phyloP scores from a whole-genome alignment of 2,888 invertebrate species.

The Drosophila maculinotata region DNA sequence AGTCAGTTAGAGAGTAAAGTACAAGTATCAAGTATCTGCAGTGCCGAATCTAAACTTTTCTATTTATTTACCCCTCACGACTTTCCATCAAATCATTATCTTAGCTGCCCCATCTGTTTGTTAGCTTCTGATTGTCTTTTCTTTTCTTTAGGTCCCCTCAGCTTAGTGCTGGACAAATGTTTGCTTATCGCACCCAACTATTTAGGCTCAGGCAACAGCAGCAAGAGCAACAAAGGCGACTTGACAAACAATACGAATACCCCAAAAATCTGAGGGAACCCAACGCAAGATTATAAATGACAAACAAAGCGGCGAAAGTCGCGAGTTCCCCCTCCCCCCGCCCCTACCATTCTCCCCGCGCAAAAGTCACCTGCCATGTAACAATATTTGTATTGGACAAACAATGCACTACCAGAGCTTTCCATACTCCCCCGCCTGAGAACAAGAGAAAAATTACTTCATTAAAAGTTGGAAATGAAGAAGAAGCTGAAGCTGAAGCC shows the following conservation, averaged over 20 bases:
- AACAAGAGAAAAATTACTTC: conserved; percentile 71
- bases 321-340: conserved; percentile 21
- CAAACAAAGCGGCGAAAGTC: conserved; percentile 59
- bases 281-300: conserved; percentile 56
- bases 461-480: conserved; percentile 70
- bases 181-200: conserved; percentile 51
- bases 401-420: conserved; percentile 56
- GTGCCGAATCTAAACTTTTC: conserved; percentile 7
- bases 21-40: no score
- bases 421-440: conserved; percentile 1
- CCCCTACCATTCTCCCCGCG: neutral
- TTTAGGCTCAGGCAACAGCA: conserved; percentile 27
- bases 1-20: neutral
- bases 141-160: neutral
- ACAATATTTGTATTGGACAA: conserved; percentile 58
- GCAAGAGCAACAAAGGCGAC: conserved; percentile 29
- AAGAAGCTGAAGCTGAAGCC: conserved; percentile 40
- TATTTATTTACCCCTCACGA: conserved; percentile 18
- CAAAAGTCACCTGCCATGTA: conserved; percentile 57
- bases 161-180: conserved; percentile 28
- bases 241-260: conserved; percentile 42
- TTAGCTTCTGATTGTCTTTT: conserved; percentile 7
- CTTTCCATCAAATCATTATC: conserved; percentile 36
- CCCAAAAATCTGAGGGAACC: conserved; percentile 14
- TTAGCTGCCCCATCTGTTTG: conserved; percentile 29